Evolutionary conservation across 2,888 invertebrate species (phyloP), one percentile per base, ranked within the genome.

Genomic region (Polydrusus cervinus): DNA sequence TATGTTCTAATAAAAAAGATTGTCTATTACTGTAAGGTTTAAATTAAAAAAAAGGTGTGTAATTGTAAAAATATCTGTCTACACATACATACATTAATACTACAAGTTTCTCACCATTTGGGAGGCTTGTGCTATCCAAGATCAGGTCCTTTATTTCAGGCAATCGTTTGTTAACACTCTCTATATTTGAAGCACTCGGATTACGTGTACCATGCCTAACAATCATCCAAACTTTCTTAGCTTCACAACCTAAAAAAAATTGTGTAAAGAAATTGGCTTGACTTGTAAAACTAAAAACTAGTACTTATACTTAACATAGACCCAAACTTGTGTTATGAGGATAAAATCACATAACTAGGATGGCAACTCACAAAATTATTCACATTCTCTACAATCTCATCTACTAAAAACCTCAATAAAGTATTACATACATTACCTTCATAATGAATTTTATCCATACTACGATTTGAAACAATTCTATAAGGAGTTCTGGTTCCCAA

Each of bases 121-220:
- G 87, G 40, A 81, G 72, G 74, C 86, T 82, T 78, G 89, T 88
- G 78, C 89, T 89, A 25, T 87, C 79, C 77, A 93, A 78, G 77
- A 93, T 90, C 78, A 89, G 86, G 80, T 89, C 84, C 80, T 89
- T 89, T 30, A 93, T 84, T 51, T 87, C 82, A 38, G 88, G 88
- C 10, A 95, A 86, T 62, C 88, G 85, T 0, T 87, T 86, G 49
- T 88, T 88, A 85, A 92, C 91, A 34, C 84, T 84, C 9, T 84
- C 77, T 70, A 93, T 91, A 51, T 91, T 88, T 75, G 90, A 88
- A 66, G 86, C 85, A 79, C 91, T 90, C 0, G 95, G 94, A 85
- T 92, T 89, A 78, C 95, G 89, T n/a, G 94, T 93, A 3, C 95
- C 95, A 87, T 95, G 95, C 6, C 95, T 90, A 47, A 93, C 86